Conservation (phyloP, 2,113 vertebrate species). For the Pardalotus punctatus region DNA sequence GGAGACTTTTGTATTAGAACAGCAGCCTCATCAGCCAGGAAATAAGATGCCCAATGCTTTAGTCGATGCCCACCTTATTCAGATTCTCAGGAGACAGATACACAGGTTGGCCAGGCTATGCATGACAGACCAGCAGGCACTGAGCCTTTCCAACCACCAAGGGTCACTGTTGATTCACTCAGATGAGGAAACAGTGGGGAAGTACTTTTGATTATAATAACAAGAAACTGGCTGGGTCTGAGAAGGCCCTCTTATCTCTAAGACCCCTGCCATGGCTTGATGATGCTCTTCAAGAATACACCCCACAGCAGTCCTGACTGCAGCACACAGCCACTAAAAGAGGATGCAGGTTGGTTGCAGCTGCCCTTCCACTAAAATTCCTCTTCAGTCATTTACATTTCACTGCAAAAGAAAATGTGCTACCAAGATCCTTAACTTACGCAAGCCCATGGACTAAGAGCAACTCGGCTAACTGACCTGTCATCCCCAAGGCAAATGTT, state of each 20-base stretch:
- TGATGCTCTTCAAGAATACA: neutral
- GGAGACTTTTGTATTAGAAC: neutral
- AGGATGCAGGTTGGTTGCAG: neutral
- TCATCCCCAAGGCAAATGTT: neutral
- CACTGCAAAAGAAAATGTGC: neutral
- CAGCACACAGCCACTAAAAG: neutral
- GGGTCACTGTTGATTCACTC: conserved; percentile 64
- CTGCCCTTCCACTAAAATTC: neutral
- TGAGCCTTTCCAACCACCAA: conserved; percentile 39
- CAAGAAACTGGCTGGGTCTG: neutral
- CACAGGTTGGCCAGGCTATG: neutral
- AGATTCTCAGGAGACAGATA: neutral
- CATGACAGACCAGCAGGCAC: neutral
- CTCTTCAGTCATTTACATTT: neutral
- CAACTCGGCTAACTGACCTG: neutral
- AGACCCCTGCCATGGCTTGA: neutral
- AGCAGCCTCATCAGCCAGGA: neutral
- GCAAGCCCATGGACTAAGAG: neutral
- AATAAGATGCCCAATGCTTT: neutral
- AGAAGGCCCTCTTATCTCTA: neutral
- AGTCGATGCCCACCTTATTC: neutral
- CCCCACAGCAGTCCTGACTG: neutral
- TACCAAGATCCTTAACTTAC: neutral
- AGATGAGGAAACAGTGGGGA: neutral
- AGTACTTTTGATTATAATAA: neutral